phyloP scores from a whole-genome alignment of 1,140 invertebrate genomes.

The Eurosta solidaginis region DNA sequence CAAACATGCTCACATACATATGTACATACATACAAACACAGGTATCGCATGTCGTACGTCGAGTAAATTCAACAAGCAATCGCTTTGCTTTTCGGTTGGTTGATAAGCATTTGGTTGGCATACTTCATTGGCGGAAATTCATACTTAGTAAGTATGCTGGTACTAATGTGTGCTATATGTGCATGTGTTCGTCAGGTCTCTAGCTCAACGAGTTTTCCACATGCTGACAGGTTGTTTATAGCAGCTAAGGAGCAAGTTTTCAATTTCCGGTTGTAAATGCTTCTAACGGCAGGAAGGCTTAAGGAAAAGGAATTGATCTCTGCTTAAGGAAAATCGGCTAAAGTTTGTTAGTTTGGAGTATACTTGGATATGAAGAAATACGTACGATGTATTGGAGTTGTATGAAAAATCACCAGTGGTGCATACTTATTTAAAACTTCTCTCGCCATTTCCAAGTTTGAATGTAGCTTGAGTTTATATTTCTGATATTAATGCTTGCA shows the following conservation, averaged over 20 bases:
- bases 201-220: too few species aligned
- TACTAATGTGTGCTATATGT: background rate
- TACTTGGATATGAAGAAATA: background rate
- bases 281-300: background rate
- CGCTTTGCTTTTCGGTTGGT: too few species aligned
- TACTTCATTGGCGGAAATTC: background rate
- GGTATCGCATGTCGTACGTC: slow-evolving; percentile 6
- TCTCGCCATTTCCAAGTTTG: too few species aligned
- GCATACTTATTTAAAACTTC: too few species aligned
- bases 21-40: too few species aligned
- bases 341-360: background rate
- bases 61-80: background rate
- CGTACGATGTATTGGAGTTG: too few species aligned
- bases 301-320: background rate
- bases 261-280: background rate
- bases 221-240: background rate
- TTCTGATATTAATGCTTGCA: too few species aligned
- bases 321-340: background rate
- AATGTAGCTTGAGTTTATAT: too few species aligned
- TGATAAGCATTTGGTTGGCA: background rate
- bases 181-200: background rate
- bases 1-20: too few species aligned
- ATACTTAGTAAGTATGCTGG: background rate
- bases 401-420: too few species aligned
- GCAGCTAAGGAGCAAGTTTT: slow-evolving; percentile 11